Evolutionary conservation across 2,888 invertebrate species (phyloP).

Genomic region (Eutolmus rufibarbis): DNA sequence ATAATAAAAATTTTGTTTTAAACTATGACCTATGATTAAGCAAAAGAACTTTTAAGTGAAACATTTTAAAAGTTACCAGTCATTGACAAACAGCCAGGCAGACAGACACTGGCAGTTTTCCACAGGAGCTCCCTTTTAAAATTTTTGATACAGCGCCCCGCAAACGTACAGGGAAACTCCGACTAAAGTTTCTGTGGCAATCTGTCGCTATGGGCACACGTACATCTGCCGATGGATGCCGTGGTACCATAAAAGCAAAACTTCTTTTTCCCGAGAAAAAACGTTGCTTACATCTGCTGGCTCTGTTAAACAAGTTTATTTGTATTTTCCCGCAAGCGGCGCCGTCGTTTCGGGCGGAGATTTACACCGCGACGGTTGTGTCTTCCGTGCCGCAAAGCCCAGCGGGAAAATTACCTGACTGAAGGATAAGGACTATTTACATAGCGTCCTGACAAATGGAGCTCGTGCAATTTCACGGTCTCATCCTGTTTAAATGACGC

Average conservation of each 20-base stretch:
- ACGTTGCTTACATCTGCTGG: neutral
- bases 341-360: neutral
- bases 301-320: neutral
- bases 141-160: neutral
- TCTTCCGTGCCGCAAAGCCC: neutral
- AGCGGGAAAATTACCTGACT: neutral
- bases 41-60: neutral
- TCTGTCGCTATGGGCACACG: neutral
- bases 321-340: neutral
- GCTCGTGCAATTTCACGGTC: conserved; percentile 22
- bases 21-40: neutral
- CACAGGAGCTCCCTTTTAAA: neutral
- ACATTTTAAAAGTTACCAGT: neutral
- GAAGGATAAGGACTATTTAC: neutral
- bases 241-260: neutral
- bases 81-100: neutral
- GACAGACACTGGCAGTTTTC: neutral
- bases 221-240: neutral
- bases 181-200: neutral
- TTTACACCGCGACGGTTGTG: neutral
- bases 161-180: neutral
- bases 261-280: neutral
- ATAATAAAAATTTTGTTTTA: neutral
- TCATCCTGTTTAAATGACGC: conserved; percentile 21
- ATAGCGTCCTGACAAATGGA: neutral